Evolutionary conservation across 2,888 invertebrate genomes (phyloP), one percentile per base, ranked within the genome.

Genomic region (Drosophila longiperda): DNA sequence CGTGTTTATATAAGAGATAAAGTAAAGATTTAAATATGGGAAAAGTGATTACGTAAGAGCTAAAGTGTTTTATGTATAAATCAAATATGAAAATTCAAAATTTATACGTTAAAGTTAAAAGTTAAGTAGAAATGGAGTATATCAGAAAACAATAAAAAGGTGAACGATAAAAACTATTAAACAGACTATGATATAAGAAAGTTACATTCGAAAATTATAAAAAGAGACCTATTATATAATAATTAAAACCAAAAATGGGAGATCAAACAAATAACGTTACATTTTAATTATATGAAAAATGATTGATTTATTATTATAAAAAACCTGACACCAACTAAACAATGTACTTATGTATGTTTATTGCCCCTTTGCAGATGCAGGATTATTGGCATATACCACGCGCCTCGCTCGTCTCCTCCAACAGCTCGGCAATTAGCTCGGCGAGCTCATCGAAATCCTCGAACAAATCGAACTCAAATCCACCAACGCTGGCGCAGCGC

Each of bases 341-440:
- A 45, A 15, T n/a, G 23, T 45, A 17, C 17, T 9, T 48, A 4
- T 29, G 4, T 54, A 1, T 32, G n/a, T 1, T 1, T 17, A 15
- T 5, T n/a, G 8, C 2, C 2, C 2, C 15, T 20, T 80, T 83
- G 2, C 68, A 93, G 93, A 93, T 93, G 93, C 92, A 93, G 87
- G 92, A 93, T 75, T 91, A 95, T 93, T 97, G 97, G 97, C 97
- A 97, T 93, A 97, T 97, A 93, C 97, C 97, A 88, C 95, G 97
- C 94, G 97, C 97, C 90, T 96, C 97, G 91, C 94, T 97, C 84
- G 94, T 94, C 80, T 91, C 91, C 54, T 90, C 90, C 65, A 85
- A 84, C 62, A 81, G 87, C 80, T 88, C 91, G 63, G 83, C 90
- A 38, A 90, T 91, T 60, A 91, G 91, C 40, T 91, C 89, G 73